Conservation (phyloP, 2,888 invertebrate species). For the Drosophila pullipes region DNA sequence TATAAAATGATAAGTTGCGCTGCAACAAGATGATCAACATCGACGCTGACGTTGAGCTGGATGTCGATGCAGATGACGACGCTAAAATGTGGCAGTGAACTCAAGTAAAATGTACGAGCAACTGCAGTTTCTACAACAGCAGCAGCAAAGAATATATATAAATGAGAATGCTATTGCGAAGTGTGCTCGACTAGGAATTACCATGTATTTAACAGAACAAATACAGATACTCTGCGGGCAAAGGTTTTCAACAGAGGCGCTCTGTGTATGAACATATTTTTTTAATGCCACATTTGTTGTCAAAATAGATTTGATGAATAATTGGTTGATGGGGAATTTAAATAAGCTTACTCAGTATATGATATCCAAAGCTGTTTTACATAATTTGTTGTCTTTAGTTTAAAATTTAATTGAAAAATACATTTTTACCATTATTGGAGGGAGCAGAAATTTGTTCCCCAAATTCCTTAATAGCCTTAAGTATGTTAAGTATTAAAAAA, state of each 20-base stretch:
- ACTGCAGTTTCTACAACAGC: constrained; percentile 28
- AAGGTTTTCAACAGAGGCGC: too few relatives aligned
- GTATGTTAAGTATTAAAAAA: not conserved
- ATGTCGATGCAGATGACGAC: constrained; percentile 30
- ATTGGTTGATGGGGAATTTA: not conserved
- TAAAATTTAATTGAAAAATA: not conserved
- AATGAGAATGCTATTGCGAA: not conserved
- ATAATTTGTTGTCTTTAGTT: not conserved
- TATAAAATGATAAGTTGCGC: constrained; percentile 74
- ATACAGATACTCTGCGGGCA: not conserved
- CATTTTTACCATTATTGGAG: too few relatives aligned
- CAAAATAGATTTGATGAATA: not conserved
- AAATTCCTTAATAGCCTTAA: not conserved
- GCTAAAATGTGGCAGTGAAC: constrained; percentile 61
- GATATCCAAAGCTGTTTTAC: not conserved
- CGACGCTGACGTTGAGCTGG: constrained; percentile 12
- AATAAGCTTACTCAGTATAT: not conserved
- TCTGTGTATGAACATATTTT: not conserved
- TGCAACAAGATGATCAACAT: constrained; percentile 36
- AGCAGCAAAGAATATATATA: constrained; percentile 20
- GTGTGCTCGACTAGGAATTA: not conserved
- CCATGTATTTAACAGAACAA: not conserved
- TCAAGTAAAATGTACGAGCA: constrained; percentile 71
- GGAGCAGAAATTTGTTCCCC: accelerated
- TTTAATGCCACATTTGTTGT: not conserved